A percentile compares a stretch with the other conserved stretches of the same genome.
Conservation (phyloP, 2,888 invertebrate genomes). For the Eurytoma californica region DNA sequence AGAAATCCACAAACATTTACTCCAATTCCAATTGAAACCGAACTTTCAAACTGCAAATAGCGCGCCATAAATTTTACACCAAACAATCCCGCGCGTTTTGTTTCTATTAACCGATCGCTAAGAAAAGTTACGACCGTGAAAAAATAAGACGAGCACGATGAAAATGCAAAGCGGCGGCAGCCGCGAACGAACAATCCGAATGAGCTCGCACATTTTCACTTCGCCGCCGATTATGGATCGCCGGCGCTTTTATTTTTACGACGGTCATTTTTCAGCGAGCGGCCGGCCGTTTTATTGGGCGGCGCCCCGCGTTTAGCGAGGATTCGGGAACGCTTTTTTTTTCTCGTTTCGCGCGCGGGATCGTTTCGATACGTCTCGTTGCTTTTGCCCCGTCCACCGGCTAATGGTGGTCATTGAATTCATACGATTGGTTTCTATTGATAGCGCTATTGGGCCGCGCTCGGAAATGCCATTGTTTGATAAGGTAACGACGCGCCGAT, state of each 20-base stretch:
- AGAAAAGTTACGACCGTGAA: too few relatives aligned
- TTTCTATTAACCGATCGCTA: too few relatives aligned
- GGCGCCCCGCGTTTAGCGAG: neutral
- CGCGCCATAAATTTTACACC: neutral
- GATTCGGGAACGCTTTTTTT: neutral
- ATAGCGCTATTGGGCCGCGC: neutral
- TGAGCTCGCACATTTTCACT: neutral
- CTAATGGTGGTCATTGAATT: conserved; percentile 7
- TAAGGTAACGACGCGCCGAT: too few relatives aligned
- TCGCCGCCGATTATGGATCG: neutral
- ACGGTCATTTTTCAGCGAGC: conserved; percentile 16
- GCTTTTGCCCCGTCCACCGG: conserved; percentile 16
- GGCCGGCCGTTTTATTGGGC: conserved; percentile 1
- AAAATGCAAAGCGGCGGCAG: too few relatives aligned
- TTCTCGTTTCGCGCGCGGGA: neutral
- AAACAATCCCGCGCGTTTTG: too few relatives aligned
- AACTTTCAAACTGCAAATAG: conserved; percentile 19
- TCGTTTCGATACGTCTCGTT: conserved; percentile 18
- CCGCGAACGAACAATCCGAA: too few relatives aligned
- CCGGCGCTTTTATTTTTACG: conserved; percentile 20
- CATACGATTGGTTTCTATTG: conserved; percentile 1
- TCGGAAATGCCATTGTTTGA: too few relatives aligned
- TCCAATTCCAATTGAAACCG: too few relatives aligned
- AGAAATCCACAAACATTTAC: too few relatives aligned
- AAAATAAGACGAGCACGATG: too few relatives aligned